These are phyloP conservation scores for Charanyca ferruginea DNA, from an alignment of 2,888 invertebrate genomes.

Conservation along the genomic window DNA sequence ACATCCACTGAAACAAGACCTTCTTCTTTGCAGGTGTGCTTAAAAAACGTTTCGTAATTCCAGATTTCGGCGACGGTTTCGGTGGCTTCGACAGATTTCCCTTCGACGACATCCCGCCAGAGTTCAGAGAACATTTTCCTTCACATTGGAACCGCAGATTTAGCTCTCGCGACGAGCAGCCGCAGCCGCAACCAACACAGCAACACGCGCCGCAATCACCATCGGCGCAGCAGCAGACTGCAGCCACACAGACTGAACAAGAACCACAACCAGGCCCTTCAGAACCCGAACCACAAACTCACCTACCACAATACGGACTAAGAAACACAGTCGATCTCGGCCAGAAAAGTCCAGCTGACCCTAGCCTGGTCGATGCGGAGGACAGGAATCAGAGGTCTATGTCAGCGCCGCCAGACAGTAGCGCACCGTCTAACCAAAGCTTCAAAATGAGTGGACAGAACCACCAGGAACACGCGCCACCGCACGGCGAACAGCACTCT, in stretches of 20 bases:
- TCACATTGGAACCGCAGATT: conserved; percentile 86
- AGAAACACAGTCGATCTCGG: conserved; percentile 96
- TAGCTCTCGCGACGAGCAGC: conserved; percentile 79
- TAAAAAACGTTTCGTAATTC: conserved; percentile 78
- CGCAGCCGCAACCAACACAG: conserved; percentile 65
- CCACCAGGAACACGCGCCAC: conserved; percentile 72
- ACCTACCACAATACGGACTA: conserved; percentile 92
- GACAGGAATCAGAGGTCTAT: conserved; percentile 93
- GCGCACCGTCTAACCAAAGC: conserved; percentile 72
- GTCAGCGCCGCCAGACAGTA: conserved; percentile 94
- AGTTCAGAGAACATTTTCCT: conserved; percentile 88
- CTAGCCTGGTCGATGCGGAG: conserved; percentile 88
- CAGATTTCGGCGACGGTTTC: conserved; percentile 88
- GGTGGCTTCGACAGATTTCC: conserved; percentile 90
- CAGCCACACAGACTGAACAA: conserved; percentile 85
- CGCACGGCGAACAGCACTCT: conserved; percentile 78
- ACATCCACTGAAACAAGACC: conserved; percentile 33
- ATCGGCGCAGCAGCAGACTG: conserved; percentile 77
- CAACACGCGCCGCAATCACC: conserved; percentile 67
- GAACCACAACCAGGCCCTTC: conserved; percentile 72
- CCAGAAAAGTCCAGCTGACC: conserved; percentile 91
- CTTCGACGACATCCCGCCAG: conserved; percentile 89
- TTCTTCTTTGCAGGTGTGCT: conserved; percentile 69
- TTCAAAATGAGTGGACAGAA: conserved; percentile 83
- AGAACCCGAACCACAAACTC: conserved; percentile 71